Base-by-base conservation (phyloP, 2,888 invertebrate genomes). In the Endomychus coccineus region DNA sequence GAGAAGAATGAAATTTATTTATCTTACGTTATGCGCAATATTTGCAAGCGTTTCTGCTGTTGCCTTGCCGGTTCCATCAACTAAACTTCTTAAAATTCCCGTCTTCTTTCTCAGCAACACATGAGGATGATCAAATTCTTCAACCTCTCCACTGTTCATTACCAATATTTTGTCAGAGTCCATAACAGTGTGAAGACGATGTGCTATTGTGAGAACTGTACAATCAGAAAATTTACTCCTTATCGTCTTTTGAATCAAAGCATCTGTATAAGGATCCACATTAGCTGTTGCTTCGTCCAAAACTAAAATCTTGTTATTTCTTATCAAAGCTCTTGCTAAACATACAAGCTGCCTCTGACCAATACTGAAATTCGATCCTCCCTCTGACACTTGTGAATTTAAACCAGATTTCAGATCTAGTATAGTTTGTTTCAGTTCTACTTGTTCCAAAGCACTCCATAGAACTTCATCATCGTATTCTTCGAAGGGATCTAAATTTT, bases 181-280 rank as follows among this genome's bases (percentile, higher is more conserved):
- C 81, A 90, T 87, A 33, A 90, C 82, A 0, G 89, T 89, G 54
- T 89, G 79, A 6, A 91, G 72, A 17, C 89, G 73, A 65, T 90
- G 89, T 12, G 89, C 89, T 27, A 90, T 85, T 0, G 88, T 88
- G 27, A 90, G 71, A 14, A 90, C 87, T 0, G 88, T 86, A 58
- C 87, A 88, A 19, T 77, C 70, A 1, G 71, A 72, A 59, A 88
- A 88, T 59, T 84, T 83, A 29, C 70, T 71, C 43, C 85, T 70
- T 40, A 89, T 86, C 0, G 86, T 84, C 16, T 71, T 70, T 58
- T 89, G 88, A 44, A 89, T 88, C 10, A 87, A 61, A 1, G 73
- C 73, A 56, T 88, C 87, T 14, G 87, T 88, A 33, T 79, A 77
- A 1, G 80, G 81, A 65, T 88, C 87, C 1, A 87, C 84, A 57